Conservation (phyloP, 2,888 invertebrate genomes). For the Tachina grossa region DNA sequence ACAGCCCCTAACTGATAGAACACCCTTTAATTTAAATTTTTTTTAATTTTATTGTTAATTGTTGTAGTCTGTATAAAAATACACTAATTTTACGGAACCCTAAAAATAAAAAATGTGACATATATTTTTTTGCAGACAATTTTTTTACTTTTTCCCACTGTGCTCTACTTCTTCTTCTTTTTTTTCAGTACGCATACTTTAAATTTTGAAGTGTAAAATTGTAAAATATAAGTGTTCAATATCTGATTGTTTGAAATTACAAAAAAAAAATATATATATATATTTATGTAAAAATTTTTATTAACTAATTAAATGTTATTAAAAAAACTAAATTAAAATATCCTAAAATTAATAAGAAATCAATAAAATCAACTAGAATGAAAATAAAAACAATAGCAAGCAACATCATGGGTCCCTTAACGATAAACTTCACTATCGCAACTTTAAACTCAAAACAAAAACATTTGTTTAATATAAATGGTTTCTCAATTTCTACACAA, state of each 20-base stretch:
- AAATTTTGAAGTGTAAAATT: slow-evolving; percentile 15
- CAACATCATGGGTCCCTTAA: slow-evolving; percentile 39
- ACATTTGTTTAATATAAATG: slow-evolving; percentile 48
- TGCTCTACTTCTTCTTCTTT: too few relatives aligned
- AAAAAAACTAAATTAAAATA: slow-evolving; percentile 12
- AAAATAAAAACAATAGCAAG: slow-evolving; percentile 7
- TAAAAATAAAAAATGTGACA: too few relatives aligned
- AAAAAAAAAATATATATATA: neutral
- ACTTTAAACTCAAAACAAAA: slow-evolving; percentile 24
- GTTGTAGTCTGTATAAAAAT: too few relatives aligned
- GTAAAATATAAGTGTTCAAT: slow-evolving; percentile 1
- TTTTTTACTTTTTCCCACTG: too few relatives aligned
- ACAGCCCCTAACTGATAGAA: too few relatives aligned
- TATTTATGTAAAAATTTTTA: neutral
- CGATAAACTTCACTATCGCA: slow-evolving; percentile 31
- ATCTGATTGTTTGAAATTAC: neutral
- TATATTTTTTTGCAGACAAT: too few relatives aligned
- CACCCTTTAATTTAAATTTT: too few relatives aligned
- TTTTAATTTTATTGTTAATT: too few relatives aligned
- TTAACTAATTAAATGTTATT: slow-evolving; percentile 22
- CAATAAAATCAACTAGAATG: neutral
- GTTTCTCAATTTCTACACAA: slow-evolving; percentile 62
- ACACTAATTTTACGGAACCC: too few relatives aligned
- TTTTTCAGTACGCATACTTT: slow-evolving; percentile 16
- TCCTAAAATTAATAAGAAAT: slow-evolving; percentile 10